A percentile compares a stretch with the other conserved stretches of the same genome.
Conservation (phyloP, 2,797 vertebrate species). For the Anabacerthia variegaticeps region DNA sequence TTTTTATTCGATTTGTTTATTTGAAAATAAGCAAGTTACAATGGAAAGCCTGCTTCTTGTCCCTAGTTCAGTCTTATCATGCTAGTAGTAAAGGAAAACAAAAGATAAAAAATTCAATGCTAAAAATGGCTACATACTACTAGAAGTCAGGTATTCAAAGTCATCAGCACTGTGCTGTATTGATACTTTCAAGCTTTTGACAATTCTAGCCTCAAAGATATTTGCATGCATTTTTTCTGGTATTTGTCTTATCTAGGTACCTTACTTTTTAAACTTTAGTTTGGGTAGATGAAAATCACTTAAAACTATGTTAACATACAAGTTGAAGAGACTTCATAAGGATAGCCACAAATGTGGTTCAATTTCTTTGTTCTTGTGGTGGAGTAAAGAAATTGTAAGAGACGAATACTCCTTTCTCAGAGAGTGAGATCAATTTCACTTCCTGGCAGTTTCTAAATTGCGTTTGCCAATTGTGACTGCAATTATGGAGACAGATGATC, state of each 20-base stretch:
- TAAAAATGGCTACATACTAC: background rate
- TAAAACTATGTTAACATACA: background rate
- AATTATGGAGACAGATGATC: slow-evolving; percentile 78
- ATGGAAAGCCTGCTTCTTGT: background rate
- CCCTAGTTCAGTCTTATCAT: background rate
- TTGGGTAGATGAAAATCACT: background rate
- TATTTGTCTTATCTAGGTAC: background rate
- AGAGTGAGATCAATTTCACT: slow-evolving; percentile 74
- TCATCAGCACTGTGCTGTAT: background rate
- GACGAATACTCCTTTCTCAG: slow-evolving; percentile 58
- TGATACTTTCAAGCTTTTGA: background rate
- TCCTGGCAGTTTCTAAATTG: slow-evolving; percentile 78
- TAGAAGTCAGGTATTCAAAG: background rate
- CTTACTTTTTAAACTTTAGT: background rate
- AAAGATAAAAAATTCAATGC: background rate
- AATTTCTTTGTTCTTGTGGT: slow-evolving; percentile 42
- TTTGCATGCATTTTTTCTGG: background rate
- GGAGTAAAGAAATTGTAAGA: slow-evolving; percentile 60
- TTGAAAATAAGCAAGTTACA: background rate
- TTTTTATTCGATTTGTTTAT: background rate
- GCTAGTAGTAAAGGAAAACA: background rate
- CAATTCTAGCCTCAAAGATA: background rate
- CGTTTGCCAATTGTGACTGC: slow-evolving; percentile 77
- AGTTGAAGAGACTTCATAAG: background rate
- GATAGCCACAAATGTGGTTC: background rate